Conservation (phyloP, 2,113 vertebrate genomes). For the Clupea harengus region DNA sequence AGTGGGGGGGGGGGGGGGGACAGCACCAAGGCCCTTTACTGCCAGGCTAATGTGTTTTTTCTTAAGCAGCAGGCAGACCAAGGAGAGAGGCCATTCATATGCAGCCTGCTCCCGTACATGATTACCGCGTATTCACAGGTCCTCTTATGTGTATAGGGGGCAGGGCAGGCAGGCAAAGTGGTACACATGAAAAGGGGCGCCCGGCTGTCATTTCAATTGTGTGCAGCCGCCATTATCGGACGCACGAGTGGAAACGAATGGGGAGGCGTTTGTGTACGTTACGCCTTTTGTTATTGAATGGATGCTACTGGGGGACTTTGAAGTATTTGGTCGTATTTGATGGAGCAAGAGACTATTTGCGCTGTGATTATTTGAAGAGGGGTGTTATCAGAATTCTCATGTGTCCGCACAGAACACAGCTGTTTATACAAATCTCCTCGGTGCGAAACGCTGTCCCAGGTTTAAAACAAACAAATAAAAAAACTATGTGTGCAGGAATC, state of each 20-base stretch:
- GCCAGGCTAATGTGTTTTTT: constrained; percentile 44
- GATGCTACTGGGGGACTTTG: constrained; percentile 5
- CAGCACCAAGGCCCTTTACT: neutral
- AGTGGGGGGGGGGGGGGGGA: neutral
- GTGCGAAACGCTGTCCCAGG: constrained; percentile 27
- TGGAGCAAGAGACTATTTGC: constrained; percentile 35
- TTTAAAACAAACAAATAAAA: constrained; percentile 4
- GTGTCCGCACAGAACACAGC: constrained; percentile 41
- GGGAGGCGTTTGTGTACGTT: neutral
- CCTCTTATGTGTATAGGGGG: neutral
- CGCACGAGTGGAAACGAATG: neutral
- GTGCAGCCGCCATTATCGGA: neutral
- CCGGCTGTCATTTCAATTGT: neutral
- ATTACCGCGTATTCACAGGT: neutral
- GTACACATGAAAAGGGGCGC: neutral
- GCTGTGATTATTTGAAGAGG: constrained; percentile 28
- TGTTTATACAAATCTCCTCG: constrained; percentile 41
- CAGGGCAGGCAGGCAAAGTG: neutral
- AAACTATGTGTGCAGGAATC: neutral
- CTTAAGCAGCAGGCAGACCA: constrained; percentile 17
- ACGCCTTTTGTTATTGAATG: neutral
- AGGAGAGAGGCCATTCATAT: neutral
- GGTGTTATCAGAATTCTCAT: constrained; percentile 32
- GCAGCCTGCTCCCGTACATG: neutral
- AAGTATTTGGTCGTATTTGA: constrained; percentile 10